Evolutionary conservation across 2,113 vertebrate genomes (phyloP).

Genomic region (Oreochromis niloticus): DNA sequence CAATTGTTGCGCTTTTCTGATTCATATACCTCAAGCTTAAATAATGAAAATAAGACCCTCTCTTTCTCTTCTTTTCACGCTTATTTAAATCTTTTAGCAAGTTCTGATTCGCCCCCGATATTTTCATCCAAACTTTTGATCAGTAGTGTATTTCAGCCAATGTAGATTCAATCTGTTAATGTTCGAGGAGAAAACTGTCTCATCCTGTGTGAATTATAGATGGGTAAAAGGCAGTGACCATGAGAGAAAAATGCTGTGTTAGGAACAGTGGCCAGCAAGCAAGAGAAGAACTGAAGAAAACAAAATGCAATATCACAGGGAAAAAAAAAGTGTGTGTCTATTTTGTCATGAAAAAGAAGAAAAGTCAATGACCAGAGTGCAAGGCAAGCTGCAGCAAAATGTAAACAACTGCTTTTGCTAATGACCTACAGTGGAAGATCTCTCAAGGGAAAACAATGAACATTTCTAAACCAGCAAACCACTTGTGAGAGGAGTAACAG

Average conservation of each 20-base stretch:
- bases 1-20: not conserved
- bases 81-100: not conserved
- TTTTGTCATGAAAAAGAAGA: not conserved
- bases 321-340: not conserved
- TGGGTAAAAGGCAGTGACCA: slow-evolving; percentile 21
- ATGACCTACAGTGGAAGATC: slow-evolving; percentile 13
- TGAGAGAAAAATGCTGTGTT: not conserved
- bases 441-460: not conserved
- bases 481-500: not conserved
- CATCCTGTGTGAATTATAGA: slow-evolving; percentile 40
- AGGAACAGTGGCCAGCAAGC: slow-evolving; percentile 7
- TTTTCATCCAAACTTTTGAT: not conserved
- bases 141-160: not conserved
- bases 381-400: not conserved
- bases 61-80: not conserved
- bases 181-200: not conserved
- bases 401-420: slow-evolving; percentile 5
- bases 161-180: not conserved
- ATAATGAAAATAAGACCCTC: not conserved
- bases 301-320: not conserved
- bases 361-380: not conserved
- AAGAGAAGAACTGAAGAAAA: slow-evolving; percentile 11
- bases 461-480: slow-evolving; percentile 6
- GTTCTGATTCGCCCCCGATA: not conserved
- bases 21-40: not conserved